These are phyloP conservation scores for Sebastiscus albofasciatus DNA, from an alignment of 2,797 vertebrate species.

Conservation along the genomic window DNA sequence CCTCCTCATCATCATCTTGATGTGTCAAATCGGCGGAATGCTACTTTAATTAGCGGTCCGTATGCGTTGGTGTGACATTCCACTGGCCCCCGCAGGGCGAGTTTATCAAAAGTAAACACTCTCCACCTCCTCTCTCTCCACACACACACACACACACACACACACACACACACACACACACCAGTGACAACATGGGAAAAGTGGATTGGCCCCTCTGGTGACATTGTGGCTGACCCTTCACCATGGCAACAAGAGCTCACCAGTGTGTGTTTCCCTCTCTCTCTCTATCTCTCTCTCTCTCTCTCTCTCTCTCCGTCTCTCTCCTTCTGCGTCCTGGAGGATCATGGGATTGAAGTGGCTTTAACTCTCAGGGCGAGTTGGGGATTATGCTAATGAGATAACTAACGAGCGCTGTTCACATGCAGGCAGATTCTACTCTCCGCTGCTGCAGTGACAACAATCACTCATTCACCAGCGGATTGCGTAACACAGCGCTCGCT, in stretches of 20 bases:
- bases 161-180: neutral
- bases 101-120: conserved; percentile 53
- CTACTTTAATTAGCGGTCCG: conserved; percentile 21
- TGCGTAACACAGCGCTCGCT: conserved; percentile 18
- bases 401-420: conserved; percentile 47
- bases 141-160: neutral
- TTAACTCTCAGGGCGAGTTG: conserved; percentile 43
- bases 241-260: conserved; percentile 66
- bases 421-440: conserved; percentile 1
- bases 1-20: neutral
- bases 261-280: neutral
- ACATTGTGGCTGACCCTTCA: conserved; percentile 68
- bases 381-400: conserved; percentile 74
- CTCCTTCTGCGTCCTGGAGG: conserved; percentile 35
- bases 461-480: conserved; percentile 44
- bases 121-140: neutral
- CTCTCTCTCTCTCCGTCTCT: neutral
- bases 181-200: conserved; percentile 28
- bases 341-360: conserved; percentile 75
- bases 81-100: neutral
- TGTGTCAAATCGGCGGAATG: neutral
- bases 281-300: neutral
- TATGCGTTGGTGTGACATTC: neutral
- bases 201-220: conserved; percentile 50
- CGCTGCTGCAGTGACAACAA: conserved; percentile 18